These are phyloP conservation scores for Corythornis leucogaster DNA, from an alignment of 2,797 vertebrate genomes.

Conservation along the genomic window DNA sequence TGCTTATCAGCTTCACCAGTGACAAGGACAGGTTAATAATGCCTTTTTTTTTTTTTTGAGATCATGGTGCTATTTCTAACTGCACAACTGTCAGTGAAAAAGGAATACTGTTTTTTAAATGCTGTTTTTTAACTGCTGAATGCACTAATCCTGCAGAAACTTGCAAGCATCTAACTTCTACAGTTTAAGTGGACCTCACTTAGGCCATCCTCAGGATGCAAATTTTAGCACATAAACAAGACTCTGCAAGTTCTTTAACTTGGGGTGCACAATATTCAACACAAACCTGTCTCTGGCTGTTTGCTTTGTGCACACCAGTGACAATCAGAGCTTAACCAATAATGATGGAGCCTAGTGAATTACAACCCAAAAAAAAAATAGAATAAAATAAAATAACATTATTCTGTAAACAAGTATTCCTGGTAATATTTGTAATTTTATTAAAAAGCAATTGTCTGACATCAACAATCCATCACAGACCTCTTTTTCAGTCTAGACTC, in stretches of 20 bases:
- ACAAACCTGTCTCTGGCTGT: background rate
- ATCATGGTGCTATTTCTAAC: background rate
- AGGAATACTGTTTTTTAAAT: background rate
- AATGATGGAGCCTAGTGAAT: background rate
- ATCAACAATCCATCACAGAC: background rate
- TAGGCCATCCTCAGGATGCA: background rate
- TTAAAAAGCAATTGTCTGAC: background rate
- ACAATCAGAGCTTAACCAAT: background rate
- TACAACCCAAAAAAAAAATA: background rate
- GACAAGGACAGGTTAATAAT: conserved; percentile 12
- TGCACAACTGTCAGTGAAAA: background rate
- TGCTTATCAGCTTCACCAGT: background rate
- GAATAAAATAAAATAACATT: background rate
- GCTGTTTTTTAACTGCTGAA: background rate
- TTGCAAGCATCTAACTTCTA: background rate
- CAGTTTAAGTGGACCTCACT: background rate
- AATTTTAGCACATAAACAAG: background rate
- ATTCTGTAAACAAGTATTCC: background rate
- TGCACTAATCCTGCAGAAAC: background rate
- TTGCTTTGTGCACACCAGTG: background rate
- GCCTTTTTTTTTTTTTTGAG: background rate
- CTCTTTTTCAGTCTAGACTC: background rate
- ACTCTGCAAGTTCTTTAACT: background rate
- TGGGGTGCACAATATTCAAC: background rate
- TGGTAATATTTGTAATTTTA: background rate